These are phyloP conservation scores for Drosophila sulfurigaster DNA, from an alignment of 1,140 invertebrate species.

Conservation along the genomic window DNA sequence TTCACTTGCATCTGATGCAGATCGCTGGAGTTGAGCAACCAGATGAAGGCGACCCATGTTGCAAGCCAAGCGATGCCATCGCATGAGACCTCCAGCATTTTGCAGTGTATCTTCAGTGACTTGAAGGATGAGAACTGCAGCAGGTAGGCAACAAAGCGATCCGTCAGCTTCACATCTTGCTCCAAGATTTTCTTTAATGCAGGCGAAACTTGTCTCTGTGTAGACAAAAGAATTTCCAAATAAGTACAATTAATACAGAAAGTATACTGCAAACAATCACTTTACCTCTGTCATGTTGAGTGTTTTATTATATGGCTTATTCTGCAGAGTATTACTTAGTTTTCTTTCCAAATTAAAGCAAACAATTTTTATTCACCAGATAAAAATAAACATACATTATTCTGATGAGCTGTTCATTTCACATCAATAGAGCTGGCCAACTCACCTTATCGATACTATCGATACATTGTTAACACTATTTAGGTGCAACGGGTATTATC, in stretches of 20 bases:
- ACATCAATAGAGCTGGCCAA: not conserved
- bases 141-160: slow-evolving; percentile 87
- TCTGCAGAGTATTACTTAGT: not conserved
- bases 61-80: slow-evolving; percentile 95
- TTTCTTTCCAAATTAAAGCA: slow-evolving; percentile 3
- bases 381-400: slow-evolving; percentile 3
- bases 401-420: slow-evolving; percentile 7
- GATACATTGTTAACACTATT: not conserved
- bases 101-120: slow-evolving; percentile 88
- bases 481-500: not conserved
- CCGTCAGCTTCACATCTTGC: slow-evolving; percentile 88
- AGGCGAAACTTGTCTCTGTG: slow-evolving; percentile 31
- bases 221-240: not conserved
- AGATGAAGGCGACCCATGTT: slow-evolving; percentile 90
- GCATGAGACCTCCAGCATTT: slow-evolving; percentile 92
- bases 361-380: slow-evolving; percentile 6
- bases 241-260: not conserved
- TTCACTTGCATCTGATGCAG: slow-evolving; percentile 93
- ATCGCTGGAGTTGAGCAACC: slow-evolving; percentile 87
- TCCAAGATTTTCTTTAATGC: slow-evolving; percentile 77
- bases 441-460: not conserved
- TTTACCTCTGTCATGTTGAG: slow-evolving; percentile 10
- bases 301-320: not conserved
- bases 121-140: slow-evolving; percentile 87
- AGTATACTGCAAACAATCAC: too few relatives aligned